phyloP scores from a whole-genome alignment of 2,113 vertebrate species.

The Dendrocopos noguchii region DNA sequence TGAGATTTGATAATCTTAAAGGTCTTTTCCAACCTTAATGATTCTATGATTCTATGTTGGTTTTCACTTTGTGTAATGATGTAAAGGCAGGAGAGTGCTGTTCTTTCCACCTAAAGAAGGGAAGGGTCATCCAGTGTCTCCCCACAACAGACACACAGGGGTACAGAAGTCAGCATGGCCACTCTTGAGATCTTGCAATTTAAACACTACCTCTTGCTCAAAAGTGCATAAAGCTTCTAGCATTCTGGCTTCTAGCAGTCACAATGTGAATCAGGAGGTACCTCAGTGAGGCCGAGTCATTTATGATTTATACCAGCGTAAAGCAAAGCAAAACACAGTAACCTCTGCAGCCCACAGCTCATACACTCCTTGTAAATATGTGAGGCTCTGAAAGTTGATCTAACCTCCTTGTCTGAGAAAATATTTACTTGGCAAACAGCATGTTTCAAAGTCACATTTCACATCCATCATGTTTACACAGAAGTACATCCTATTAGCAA shows the following conservation, averaged over 20 bases:
- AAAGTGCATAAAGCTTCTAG: neutral
- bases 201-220: neutral
- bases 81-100: neutral
- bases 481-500: neutral
- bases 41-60: neutral
- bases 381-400: neutral
- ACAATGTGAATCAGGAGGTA: neutral
- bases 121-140: neutral
- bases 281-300: neutral
- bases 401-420: neutral
- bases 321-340: neutral
- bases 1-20: too few relatives aligned
- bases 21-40: too few relatives aligned
- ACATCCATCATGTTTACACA: neutral
- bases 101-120: neutral
- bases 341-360: neutral
- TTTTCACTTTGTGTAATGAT: neutral
- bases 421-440: neutral
- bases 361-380: neutral
- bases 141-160: fast-evolving
- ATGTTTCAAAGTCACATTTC: neutral
- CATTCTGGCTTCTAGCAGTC: neutral
- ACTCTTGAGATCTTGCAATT: neutral
- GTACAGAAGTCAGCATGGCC: neutral
- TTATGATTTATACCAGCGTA: neutral